Base-by-base conservation (phyloP, 2,113 vertebrate genomes). In the Pachycephala philippinensis region DNA sequence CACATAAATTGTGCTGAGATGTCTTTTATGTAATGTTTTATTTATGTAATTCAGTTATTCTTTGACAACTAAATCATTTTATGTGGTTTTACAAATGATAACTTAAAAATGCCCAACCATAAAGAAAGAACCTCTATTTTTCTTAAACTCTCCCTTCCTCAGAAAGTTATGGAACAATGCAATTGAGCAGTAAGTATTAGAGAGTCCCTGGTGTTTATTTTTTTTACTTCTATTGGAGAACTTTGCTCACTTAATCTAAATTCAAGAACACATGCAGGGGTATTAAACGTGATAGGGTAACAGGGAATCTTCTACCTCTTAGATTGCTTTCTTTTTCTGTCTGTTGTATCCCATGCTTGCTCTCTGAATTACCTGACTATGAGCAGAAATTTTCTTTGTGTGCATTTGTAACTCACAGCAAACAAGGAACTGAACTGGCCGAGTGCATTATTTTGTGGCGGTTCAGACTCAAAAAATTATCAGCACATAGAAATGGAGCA, bases 31-130 rank as follows among this genome's bases (percentile, higher is more conserved):
- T 94, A 89, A 98, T 97, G 90, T 97, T 98, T 98, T 98, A 98
- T 98, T 98, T 98, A 97, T 98, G 96, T 95, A 96, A 96, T 97
- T 92, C 96, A 88, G 93, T 96, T 97, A 95, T 97, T 86, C 84
- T 95, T 97, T 96, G 78, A 84, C 96, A 92, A 94, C 71, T 95
- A 91, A 86, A 95, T 96, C 88, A 95, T 97, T 97, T 97, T 84
- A 66, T 90, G 74, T 94, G 44, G 49, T 85, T 84, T 93, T 97
- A 96, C 84, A 84, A 96, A 96, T 96, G 91, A 64, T 91, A 96
- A 76, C 68, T 93, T 96, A 78, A 95, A 95, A 96, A 92, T 69
- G 86, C 40, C 94, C 89, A 95, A 40, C 42, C 68, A 85, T 52
- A 90, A 84, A 89, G 84, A 86, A 97, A 63, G 57, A 97, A 84